A percentile compares a stretch with the other conserved stretches of the same genome.
Evolutionary conservation across 2,888 invertebrate species (phyloP).

Genomic region (Acrobasis repandana): DNA sequence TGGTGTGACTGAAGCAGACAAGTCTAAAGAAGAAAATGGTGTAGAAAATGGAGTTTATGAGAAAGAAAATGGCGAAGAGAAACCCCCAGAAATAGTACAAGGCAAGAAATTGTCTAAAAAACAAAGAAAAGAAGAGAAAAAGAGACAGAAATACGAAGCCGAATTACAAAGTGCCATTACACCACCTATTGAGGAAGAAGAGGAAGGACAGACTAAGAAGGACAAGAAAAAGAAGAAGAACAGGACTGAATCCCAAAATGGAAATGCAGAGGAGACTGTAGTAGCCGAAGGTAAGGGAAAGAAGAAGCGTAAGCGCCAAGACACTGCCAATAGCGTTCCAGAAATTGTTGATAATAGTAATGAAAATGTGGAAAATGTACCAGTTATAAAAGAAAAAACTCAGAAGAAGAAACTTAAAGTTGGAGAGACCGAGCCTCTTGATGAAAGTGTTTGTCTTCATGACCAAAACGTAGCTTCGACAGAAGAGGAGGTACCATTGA

Average conservation of each 20-base stretch:
- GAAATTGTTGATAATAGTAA: conserved; percentile 40
- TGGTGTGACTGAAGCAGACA: conserved; percentile 29
- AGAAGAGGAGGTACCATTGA: conserved; percentile 51
- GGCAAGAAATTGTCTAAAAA: conserved; percentile 67
- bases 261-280: conserved; percentile 42
- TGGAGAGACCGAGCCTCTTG: conserved; percentile 54
- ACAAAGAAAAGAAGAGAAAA: conserved; percentile 75
- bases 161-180: conserved; percentile 66
- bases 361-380: conserved; percentile 42
- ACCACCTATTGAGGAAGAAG: conserved; percentile 48
- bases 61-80: conserved; percentile 32
- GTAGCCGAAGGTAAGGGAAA: conserved; percentile 57
- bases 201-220: conserved; percentile 58
- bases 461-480: conserved; percentile 75
- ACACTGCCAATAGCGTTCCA: conserved; percentile 58
- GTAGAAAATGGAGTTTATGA: conserved; percentile 34
- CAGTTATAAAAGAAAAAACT: conserved; percentile 44
- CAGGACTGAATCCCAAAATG: conserved; percentile 55
- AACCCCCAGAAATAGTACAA: conserved; percentile 35
- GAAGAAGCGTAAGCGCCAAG: conserved; percentile 71
- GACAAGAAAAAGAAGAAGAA: conserved; percentile 74
- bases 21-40: conserved; percentile 34
- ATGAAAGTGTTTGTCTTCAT: conserved; percentile 67
- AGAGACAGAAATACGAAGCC: conserved; percentile 73
- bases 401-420: conserved; percentile 68